Base-by-base conservation (phyloP, 2,797 vertebrate genomes). In the Helicolenus hilgendorfi region DNA sequence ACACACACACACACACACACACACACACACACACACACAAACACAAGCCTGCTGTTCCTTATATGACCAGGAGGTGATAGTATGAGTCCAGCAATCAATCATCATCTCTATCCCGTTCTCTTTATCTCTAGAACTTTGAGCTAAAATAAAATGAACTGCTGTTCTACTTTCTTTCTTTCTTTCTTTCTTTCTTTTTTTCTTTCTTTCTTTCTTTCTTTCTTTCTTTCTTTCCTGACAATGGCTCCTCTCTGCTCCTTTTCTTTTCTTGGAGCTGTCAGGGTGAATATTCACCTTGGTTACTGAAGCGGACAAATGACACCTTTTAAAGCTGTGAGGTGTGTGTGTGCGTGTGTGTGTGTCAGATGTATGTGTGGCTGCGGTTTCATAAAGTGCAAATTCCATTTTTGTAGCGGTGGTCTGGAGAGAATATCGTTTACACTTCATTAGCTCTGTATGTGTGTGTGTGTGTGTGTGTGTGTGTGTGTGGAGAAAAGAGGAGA, bases 351-450 rank as follows among this genome's bases (percentile, higher is more conserved):
- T 73, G 70, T 82, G 63, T 79, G 85, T 82, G 80, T 82, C 72
- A 90, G 67, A 76, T 88, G 65, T 76, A 67, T 79, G 60, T 75
- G 76, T 31, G 45, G 70, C 31, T 2, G 83, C 72, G 49, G 84
- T 91, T 92, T 94, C 77, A 91, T 89, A 78, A 92, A 85, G 94
- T 94, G 93, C 88, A 94, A 94, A 94, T 93, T 95, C 90, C 91
- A 90, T 92, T 94, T 93, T 91, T 86, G 80, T 87, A 69, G 86
- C 31, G 7, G 73, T 63, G 65, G 87, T 90, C 93, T 90, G 71
- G 53, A 89, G 92, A 93, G 89, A 91, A 83, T 86, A 92, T 94
- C 45, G 24, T 92, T 94, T 91, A 92, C 87, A 88, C 85, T 93
- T 94, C 84, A 94, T 94, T 91, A 88, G 74, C 78, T 89, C 41